Conservation (phyloP, 1,140 invertebrate genomes). For the Probaryconus sp. region DNA sequence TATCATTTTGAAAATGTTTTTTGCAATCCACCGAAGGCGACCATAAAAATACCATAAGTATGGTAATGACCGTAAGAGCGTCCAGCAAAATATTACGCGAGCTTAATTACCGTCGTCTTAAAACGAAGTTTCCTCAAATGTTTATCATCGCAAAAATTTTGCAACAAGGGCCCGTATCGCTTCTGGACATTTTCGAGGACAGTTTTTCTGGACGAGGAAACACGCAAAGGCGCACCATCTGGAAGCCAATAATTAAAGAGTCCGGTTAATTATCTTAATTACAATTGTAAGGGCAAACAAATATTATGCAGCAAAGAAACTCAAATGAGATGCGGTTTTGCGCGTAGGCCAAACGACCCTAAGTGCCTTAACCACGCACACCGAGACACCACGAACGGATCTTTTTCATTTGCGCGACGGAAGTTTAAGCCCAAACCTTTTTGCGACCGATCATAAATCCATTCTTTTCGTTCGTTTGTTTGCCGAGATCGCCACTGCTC, state of each 20-base stretch:
- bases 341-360: constrained; percentile 28
- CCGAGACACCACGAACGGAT: constrained; percentile 3
- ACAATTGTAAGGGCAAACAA: constrained; percentile 57
- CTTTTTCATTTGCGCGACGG: constrained; percentile 58
- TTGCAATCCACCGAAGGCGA: too few relatives aligned
- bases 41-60: too few relatives aligned
- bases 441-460: constrained; percentile 49
- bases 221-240: constrained; percentile 44
- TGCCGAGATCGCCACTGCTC: constrained; percentile 39
- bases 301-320: constrained; percentile 18
- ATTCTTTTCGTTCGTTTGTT: constrained; percentile 38
- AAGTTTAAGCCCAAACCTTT: constrained; percentile 46
- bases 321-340: constrained; percentile 58
- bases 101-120: constrained; percentile 40
- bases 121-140: constrained; percentile 37
- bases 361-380: not conserved
- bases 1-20: too few relatives aligned
- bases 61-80: too few relatives aligned
- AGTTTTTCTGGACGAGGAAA: not conserved
- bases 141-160: constrained; percentile 36
- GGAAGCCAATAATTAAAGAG: constrained; percentile 54
- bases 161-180: too few relatives aligned
- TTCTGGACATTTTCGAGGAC: too few relatives aligned
- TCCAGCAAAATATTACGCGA: too few relatives aligned
- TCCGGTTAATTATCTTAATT: constrained; percentile 58